phyloP scores from a whole-genome alignment of 2,888 invertebrate genomes.

The Eudemis profundana region DNA sequence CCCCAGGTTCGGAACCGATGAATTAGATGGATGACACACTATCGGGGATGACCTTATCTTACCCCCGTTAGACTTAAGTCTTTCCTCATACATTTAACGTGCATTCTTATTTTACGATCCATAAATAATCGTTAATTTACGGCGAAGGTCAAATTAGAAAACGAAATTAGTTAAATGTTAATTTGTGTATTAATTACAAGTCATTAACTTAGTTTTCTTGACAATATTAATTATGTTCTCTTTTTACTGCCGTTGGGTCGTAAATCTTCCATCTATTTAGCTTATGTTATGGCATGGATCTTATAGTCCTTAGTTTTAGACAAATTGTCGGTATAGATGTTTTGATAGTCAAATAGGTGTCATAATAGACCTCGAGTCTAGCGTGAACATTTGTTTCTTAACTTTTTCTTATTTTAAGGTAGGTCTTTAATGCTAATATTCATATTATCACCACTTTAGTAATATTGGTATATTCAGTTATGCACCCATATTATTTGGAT shows the following conservation, averaged over 20 bases:
- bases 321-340: conserved; percentile 12
- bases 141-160: conserved; percentile 37
- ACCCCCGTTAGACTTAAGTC: neutral
- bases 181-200: conserved; percentile 40
- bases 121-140: conserved; percentile 40
- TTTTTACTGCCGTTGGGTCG: conserved; percentile 22
- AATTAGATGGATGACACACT: too few species aligned
- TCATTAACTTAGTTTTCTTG: conserved; percentile 31
- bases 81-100: conserved; percentile 24
- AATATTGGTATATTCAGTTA: too few species aligned
- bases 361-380: neutral
- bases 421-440: too few species aligned
- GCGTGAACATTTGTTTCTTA: neutral
- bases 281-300: conserved; percentile 22
- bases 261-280: conserved; percentile 30
- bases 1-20: too few species aligned
- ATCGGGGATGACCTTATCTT: neutral
- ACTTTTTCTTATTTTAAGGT: too few species aligned
- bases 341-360: neutral
- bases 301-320: conserved; percentile 16
- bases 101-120: conserved; percentile 24
- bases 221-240: conserved; percentile 31
- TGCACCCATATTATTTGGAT: too few species aligned
- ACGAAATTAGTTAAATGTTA: conserved; percentile 38
- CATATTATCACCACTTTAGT: too few species aligned